phyloP scores from a whole-genome alignment of 2,113 vertebrate species.

The Macrotis lagotis region DNA sequence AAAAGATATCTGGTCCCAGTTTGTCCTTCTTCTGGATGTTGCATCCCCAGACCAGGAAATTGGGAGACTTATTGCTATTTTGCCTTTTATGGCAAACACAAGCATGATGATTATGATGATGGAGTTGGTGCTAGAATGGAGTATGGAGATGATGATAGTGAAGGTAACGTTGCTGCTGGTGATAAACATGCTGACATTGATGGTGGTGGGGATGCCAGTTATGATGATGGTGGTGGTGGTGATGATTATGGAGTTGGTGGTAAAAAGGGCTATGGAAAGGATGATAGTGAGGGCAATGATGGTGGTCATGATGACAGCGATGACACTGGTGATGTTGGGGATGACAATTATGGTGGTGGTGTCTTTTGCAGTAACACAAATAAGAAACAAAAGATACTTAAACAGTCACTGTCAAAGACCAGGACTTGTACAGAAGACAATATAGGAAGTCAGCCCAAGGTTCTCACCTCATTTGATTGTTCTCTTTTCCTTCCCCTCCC shows the following conservation, averaged over 20 bases:
- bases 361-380: neutral
- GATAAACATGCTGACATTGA: too few relatives aligned
- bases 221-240: rapidly evolving
- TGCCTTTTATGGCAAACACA: too few relatives aligned
- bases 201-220: neutral
- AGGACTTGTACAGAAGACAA: neutral
- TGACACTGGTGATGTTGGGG: too few relatives aligned
- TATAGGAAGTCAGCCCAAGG: neutral
- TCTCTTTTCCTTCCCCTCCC: neutral
- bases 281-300: neutral
- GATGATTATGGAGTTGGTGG: neutral
- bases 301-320: neutral
- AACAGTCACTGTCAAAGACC: neutral
- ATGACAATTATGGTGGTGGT: too few relatives aligned
- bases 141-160: neutral
- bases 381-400: neutral
- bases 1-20: too few relatives aligned
- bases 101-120: too few relatives aligned
- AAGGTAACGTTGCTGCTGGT: neutral
- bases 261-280: too few relatives aligned
- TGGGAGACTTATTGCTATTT: too few relatives aligned
- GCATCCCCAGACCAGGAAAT: too few relatives aligned
- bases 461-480: neutral
- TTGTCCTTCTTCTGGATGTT: too few relatives aligned
- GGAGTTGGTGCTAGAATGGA: neutral